Evolutionary conservation across 1,140 invertebrate species (phyloP).

Genomic region (Globodera ellingtonae): DNA sequence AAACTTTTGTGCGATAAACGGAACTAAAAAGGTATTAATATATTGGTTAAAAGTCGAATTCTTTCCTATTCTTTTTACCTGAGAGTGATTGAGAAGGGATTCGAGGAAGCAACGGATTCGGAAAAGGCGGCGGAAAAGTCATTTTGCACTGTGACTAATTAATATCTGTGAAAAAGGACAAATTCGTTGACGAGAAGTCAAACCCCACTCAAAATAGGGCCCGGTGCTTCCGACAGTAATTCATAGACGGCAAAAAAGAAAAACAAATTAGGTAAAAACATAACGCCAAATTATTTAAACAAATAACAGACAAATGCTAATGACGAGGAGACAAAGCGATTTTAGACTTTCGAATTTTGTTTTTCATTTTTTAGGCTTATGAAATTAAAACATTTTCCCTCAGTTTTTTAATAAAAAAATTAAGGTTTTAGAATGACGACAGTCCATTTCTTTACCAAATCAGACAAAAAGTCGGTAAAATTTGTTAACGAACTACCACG

Average conservation of each 20-base stretch:
- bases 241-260: too few species aligned
- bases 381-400: too few species aligned
- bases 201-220: too few species aligned
- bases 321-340: too few species aligned
- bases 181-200: too few species aligned
- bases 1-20: constrained; percentile 12
- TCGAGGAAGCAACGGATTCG: constrained; percentile 23
- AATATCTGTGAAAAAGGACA: too few species aligned
- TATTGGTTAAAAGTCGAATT: neutral
- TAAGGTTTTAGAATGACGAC: neutral
- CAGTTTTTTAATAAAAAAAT: neutral
- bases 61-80: neutral
- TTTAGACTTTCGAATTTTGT: too few species aligned
- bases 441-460: neutral
- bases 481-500: constrained; percentile 8
- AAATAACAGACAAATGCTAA: too few species aligned
- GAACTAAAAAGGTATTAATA: neutral
- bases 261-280: too few species aligned
- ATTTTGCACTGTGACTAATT: neutral
- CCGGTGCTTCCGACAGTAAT: too few species aligned
- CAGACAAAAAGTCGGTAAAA: constrained; percentile 17
- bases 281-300: too few species aligned
- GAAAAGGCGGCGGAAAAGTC: constrained; percentile 33
- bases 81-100: neutral
- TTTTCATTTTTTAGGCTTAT: too few species aligned